These are phyloP conservation scores for Drosophila nr. medialis DNA, from an alignment of 2,888 invertebrate species.

Conservation along the genomic window DNA sequence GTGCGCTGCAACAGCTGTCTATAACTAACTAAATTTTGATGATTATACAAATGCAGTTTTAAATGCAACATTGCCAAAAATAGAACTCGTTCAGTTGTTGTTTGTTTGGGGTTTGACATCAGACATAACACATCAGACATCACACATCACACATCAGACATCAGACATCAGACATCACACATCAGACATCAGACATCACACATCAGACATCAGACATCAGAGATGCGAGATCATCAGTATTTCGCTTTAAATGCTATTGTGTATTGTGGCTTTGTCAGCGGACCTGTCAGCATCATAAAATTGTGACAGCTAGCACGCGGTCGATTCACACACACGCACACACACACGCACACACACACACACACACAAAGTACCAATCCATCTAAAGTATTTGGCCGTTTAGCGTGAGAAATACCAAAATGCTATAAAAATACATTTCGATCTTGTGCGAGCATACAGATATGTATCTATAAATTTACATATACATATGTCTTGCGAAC, in stretches of 20 bases:
- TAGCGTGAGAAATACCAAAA: constrained; percentile 7
- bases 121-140: neutral
- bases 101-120: neutral
- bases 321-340: neutral
- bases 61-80: neutral
- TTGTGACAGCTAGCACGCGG: constrained; percentile 72
- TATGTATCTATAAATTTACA: constrained; percentile 2
- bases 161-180: neutral
- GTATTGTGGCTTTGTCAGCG: neutral
- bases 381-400: constrained; percentile 4
- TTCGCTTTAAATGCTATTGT: neutral
- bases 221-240: neutral
- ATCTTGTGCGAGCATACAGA: constrained; percentile 3
- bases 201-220: neutral
- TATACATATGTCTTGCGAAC: constrained; percentile 18
- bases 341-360: neutral
- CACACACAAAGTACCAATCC: neutral
- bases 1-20: too few species aligned
- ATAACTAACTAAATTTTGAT: neutral
- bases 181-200: neutral
- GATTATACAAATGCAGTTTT: too few species aligned
- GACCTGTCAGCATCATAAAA: constrained; percentile 52
- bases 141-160: neutral
- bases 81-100: neutral
- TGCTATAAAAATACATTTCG: constrained; percentile 25